Evolutionary conservation across 2,797 vertebrate species (phyloP).

Genomic region (Myoxocephalus aenaeus): DNA sequence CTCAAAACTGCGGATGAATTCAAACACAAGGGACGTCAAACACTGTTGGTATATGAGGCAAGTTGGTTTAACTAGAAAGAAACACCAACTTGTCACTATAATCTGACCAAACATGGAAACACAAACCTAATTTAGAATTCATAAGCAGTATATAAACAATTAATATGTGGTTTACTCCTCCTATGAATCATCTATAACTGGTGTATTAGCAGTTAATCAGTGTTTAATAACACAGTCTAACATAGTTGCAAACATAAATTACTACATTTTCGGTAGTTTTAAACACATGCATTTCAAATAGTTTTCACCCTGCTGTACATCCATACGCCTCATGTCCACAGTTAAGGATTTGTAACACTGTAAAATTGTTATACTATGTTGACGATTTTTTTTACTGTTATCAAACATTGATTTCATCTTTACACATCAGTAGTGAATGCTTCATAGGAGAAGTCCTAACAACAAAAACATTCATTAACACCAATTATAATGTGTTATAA

Average conservation of each 20-base stretch:
- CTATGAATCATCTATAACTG: not conserved
- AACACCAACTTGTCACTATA: constrained; percentile 9
- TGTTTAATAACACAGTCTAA: constrained; percentile 16
- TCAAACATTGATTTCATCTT: constrained; percentile 7
- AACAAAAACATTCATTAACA: constrained; percentile 5
- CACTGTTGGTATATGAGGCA: constrained; percentile 9
- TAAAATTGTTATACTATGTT: not conserved
- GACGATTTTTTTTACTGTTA: constrained; percentile 1
- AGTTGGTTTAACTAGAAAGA: constrained; percentile 5
- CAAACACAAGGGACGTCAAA: constrained; percentile 1
- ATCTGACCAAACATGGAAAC: constrained; percentile 8
- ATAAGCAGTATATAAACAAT: constrained; percentile 20
- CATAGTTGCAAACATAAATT: not conserved
- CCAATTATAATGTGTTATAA: not conserved
- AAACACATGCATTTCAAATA: not conserved
- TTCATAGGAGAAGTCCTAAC: not conserved
- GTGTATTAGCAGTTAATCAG: not conserved
- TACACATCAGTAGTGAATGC: not conserved
- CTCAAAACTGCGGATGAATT: constrained; percentile 19
- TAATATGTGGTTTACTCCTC: not conserved
- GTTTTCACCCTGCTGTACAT: not conserved
- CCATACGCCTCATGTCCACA: constrained; percentile 1
- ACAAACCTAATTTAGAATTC: constrained; percentile 1
- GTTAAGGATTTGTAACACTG: not conserved
- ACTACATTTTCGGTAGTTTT: constrained; percentile 5